A percentile compares a stretch with the other conserved stretches of the same genome.
Evolutionary conservation across 2,888 invertebrate genomes (phyloP).

Genomic region (Artemia sp.): DNA sequence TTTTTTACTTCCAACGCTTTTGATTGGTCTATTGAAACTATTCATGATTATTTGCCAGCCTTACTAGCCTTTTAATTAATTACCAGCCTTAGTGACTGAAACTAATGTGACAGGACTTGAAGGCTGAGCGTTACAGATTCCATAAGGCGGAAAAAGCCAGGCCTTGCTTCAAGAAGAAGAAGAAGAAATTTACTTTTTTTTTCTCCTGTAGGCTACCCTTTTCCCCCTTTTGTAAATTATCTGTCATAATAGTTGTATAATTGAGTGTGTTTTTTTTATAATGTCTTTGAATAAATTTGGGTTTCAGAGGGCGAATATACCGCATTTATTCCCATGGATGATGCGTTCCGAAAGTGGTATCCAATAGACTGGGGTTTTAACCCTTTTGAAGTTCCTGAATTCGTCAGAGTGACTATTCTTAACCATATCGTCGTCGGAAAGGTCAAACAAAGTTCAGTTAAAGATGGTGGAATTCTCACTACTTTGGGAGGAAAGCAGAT

Average conservation of each 20-base stretch:
- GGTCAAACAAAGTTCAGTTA: slow-evolving; percentile 40
- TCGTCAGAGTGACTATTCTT: slow-evolving; percentile 43
- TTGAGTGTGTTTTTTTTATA: too few relatives aligned
- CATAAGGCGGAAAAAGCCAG: not conserved
- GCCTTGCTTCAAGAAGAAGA: too few relatives aligned
- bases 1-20: not conserved
- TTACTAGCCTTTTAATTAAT: too few relatives aligned
- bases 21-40: not conserved
- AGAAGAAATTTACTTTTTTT: too few relatives aligned
- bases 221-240: too few relatives aligned
- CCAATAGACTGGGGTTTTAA: slow-evolving; percentile 53
- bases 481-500: slow-evolving; percentile 44
- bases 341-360: slow-evolving; percentile 48
- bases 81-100: not conserved
- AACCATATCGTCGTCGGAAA: slow-evolving; percentile 44
- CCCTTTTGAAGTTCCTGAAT: slow-evolving; percentile 47
- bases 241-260: too few relatives aligned
- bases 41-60: too few relatives aligned
- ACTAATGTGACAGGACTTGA: not conserved
- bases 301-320: slow-evolving; percentile 41
- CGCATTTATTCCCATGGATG: slow-evolving; percentile 45
- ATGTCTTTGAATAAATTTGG: too few relatives aligned
- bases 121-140: not conserved
- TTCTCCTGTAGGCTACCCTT: too few relatives aligned
- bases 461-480: slow-evolving; percentile 39